These are phyloP conservation scores for Cercopithecus mona DNA, from an alignment of 2,113 vertebrate species.

Conservation along the genomic window DNA sequence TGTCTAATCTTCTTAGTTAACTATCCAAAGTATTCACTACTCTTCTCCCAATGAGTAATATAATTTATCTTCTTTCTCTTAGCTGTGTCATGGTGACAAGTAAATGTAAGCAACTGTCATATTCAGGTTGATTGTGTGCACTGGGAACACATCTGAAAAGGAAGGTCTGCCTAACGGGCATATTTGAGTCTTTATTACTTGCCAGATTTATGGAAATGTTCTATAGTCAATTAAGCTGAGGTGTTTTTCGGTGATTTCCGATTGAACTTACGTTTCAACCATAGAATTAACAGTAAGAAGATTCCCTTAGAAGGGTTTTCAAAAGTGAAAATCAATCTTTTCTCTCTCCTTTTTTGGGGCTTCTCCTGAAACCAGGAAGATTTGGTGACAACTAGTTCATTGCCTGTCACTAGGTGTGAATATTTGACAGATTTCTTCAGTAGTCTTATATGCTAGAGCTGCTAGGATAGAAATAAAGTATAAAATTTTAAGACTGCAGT, in stretches of 20 bases:
- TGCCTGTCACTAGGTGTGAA: conserved; percentile 17
- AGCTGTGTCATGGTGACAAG: background rate
- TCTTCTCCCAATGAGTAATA: background rate
- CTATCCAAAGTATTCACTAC: background rate
- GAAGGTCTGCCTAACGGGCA: background rate
- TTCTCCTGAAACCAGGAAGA: conserved; percentile 11
- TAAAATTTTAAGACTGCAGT: conserved; percentile 8
- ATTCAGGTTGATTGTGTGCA: background rate
- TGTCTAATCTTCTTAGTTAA: background rate
- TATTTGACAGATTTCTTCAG: conserved; percentile 32
- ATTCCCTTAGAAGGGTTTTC: background rate
- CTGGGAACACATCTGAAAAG: background rate
- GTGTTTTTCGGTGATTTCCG: background rate
- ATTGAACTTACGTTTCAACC: background rate
- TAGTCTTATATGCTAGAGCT: background rate
- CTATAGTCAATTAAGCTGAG: background rate
- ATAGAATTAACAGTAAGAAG: conserved; percentile 3
- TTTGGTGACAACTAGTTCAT: conserved; percentile 17
- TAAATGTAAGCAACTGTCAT: background rate
- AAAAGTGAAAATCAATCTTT: background rate
- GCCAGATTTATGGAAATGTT: background rate
- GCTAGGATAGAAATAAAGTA: conserved; percentile 15
- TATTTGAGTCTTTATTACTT: background rate
- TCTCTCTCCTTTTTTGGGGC: background rate
- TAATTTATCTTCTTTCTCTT: background rate